Base-by-base conservation (phyloP, 1,140 invertebrate genomes). In the Drosophila burlai region DNA sequence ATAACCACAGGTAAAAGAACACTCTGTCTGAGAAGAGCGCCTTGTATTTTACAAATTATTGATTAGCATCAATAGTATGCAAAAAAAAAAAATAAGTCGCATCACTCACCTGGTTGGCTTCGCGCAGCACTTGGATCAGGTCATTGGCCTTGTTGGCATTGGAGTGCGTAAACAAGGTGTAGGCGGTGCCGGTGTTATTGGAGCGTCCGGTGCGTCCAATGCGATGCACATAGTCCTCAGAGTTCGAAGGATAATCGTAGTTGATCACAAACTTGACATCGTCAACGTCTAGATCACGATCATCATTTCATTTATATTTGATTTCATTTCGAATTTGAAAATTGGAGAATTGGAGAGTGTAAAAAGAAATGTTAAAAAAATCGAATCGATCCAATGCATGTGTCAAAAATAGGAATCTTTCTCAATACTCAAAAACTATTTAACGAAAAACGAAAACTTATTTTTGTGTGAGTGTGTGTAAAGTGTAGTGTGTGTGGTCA, bases 211-310 rank as follows among this genome's bases (percentile, higher is more conserved):
- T 99, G 91, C 99, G 96, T 60, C 99, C 99, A 93, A 99, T 99
- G 69, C 99, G 96, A 94, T 99, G 99, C 43, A 99, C 98, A 94
- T 99, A 99, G 94, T 99, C 99, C 94, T 99, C 99, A 43, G 98
- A 99, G 93, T 98, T 98, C 84, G 97, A 98, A 18, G 99, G 99
- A 94, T 99, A 99, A 94, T 99, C 99, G 95, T 97, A 99, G 95
- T 99, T 99, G 92, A 99, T 99, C 45, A 99, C 99, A 95, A 99
- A 99, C 94, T 99, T 99, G 64, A 99, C 98, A 94, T 99, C 99
- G 94, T 99, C 98, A 92, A 99, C 99, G 96, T 99, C 99, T 99
- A 52, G 73, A 89, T 83, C 54, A 40, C 54, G 54, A 57, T 66
- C 40, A 57, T 66, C 40, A 63, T 72, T 80, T 79, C 15, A 66